Base-by-base conservation (phyloP, 2,888 invertebrate genomes). In the Nymphalis polychloros region DNA sequence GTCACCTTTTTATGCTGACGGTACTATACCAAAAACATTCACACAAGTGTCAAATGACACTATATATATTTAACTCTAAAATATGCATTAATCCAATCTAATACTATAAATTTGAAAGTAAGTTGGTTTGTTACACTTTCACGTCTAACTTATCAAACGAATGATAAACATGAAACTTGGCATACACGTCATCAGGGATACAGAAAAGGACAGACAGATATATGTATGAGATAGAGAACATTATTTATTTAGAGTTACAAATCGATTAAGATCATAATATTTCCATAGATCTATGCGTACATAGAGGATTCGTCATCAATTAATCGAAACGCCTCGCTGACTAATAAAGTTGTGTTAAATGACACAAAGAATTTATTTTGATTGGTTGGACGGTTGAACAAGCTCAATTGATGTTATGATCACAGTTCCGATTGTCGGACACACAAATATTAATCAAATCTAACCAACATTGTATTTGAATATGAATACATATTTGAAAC, bases 371-470 rank as follows among this genome's bases (percentile, higher is more conserved):
- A 85, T 86, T 84, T 76, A 69, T 77, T 80, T 79, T 87, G 84
- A 89, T 88, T 89, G 84, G 82, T 78, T 74, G 77, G 87, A 87
- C 79, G 27, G 5, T 31, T 31, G 27, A 23, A 31, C 27, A 75
- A 84, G 84, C 85, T 85, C 82, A 89, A 89, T 88, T 88, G 82
- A 74, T 79, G 75, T 78, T 83, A 81, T 76, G 76, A 76, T 73
- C 77, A 76, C 77, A 72, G 75, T 79, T 81, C 63, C 53, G 66
- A 64, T 63, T 64, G 59, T 50, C 17, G 27, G 19, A 53, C 66
- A 59, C 20, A 48, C 16, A 50, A 49, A 13, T 49, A 61, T 20
- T 16, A 3, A 20, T 59, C 10, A 46, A 59, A 46, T 2, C 20
- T 23, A 20, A 7, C n/a, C 10, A 13, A 59, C 7, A 20, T 7